Conservation (phyloP, 2,797 vertebrate genomes). For the Gobio occitaniae region DNA sequence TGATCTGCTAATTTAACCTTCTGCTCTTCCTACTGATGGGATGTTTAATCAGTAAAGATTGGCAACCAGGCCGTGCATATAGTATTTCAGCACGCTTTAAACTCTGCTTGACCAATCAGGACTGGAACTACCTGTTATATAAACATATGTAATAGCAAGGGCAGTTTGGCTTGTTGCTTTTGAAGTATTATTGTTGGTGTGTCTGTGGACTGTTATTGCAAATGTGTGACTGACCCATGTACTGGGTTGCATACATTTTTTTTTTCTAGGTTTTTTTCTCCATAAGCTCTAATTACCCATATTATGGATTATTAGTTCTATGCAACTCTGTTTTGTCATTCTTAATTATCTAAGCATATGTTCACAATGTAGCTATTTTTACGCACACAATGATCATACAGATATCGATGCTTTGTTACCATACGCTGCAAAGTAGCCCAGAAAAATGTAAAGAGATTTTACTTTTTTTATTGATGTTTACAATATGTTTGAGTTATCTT, state of each 20-base stretch:
- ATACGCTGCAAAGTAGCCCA: not conserved
- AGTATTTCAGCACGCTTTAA: not conserved
- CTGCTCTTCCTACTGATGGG: not conserved
- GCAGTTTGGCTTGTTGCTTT: not conserved
- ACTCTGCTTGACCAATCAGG: not conserved
- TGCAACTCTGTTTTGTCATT: constrained; percentile 7
- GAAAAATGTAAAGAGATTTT: not conserved
- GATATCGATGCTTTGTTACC: not conserved
- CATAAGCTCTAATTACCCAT: not conserved
- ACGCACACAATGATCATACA: not conserved
- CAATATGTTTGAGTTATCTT: not conserved
- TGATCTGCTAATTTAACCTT: not conserved
- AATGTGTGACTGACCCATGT: not conserved
- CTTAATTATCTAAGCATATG: not conserved
- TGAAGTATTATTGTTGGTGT: not conserved
- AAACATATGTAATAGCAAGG: not conserved
- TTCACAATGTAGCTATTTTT: not conserved
- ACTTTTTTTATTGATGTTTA: not conserved
- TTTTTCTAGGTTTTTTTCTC: not conserved
- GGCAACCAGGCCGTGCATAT: not conserved
- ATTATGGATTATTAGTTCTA: not conserved
- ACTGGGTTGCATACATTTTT: not conserved
- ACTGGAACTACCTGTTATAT: not conserved
- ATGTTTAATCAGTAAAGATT: not conserved
- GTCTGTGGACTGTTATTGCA: not conserved